Evolutionary conservation across 1,140 invertebrate genomes (phyloP).

Genomic region (Cataglyphis hispanica): DNA sequence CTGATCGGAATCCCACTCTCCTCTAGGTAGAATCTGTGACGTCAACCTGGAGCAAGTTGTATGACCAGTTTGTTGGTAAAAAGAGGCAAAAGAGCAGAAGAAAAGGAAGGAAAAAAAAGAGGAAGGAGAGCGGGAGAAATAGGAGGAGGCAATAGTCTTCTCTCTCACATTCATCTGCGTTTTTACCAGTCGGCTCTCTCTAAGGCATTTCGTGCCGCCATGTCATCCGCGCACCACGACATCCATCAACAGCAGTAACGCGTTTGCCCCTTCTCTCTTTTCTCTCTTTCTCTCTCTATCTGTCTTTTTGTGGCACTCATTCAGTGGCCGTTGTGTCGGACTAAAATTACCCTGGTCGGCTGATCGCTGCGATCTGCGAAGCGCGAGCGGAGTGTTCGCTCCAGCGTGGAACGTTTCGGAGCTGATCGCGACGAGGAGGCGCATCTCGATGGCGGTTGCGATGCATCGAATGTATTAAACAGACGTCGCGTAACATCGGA

Average conservation of each 20-base stretch:
- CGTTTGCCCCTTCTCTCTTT: conserved; percentile 1
- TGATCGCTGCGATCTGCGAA: conserved; percentile 25
- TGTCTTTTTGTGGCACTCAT: conserved; percentile 9
- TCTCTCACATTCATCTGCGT: conserved; percentile 48
- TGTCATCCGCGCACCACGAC: conserved; percentile 20
- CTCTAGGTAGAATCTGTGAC: conserved; percentile 80
- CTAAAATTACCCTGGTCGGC: conserved; percentile 45
- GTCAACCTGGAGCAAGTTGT: conserved; percentile 79
- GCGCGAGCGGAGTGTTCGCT: conserved; percentile 34
- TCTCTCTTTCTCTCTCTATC: background rate
- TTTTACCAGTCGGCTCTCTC: conserved; percentile 67
- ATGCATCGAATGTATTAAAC: conserved; percentile 53
- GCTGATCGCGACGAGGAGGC: background rate
- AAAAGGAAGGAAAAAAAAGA: background rate
- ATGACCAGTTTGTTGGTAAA: conserved; percentile 81
- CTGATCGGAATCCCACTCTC: conserved; percentile 80
- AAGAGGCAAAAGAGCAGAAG: conserved; percentile 42
- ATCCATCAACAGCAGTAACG: conserved; percentile 41
- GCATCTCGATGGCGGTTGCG: conserved; percentile 28
- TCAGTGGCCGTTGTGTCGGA: conserved; percentile 46
- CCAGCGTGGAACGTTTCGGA: conserved; percentile 47
- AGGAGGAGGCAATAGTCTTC: conserved; percentile 48
- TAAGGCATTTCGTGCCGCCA: conserved; percentile 52
- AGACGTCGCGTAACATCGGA: conserved; percentile 36
- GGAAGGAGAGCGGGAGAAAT: conserved; percentile 31